These are phyloP conservation scores for Colletes latitarsis DNA, from an alignment of 1,140 invertebrate genomes.

Conservation along the genomic window DNA sequence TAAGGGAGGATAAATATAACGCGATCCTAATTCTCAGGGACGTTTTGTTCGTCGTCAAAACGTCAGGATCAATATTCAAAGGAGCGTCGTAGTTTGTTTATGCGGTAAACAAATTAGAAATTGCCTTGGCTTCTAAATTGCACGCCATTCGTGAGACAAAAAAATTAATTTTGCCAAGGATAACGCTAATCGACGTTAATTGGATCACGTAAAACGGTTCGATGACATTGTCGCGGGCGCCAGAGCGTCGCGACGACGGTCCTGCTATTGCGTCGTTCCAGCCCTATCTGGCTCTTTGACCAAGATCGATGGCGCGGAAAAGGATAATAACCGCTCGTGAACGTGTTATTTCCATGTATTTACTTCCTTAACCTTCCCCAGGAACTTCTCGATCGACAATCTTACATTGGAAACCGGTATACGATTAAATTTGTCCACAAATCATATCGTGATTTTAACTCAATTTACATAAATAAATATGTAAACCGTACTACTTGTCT, in stretches of 20 bases:
- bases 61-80: not conserved
- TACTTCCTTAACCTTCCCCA: slow-evolving; percentile 8
- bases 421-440: not conserved
- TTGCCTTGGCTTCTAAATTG: not conserved
- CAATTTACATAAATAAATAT: too few species aligned
- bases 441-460: too few species aligned
- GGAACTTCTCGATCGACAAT: not conserved
- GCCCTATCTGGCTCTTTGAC: slow-evolving; percentile 41
- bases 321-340: slow-evolving; percentile 48
- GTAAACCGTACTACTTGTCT: too few species aligned
- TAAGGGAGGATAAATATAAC: not conserved
- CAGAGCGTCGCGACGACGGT: slow-evolving; percentile 45
- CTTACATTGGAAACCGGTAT: not conserved
- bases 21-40: not conserved
- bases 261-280: slow-evolving; percentile 52
- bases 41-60: too few species aligned
- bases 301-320: slow-evolving; percentile 51
- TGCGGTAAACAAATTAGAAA: too few species aligned
- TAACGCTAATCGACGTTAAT: slow-evolving; percentile 6
- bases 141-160: too few species aligned
- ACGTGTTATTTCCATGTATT: not conserved
- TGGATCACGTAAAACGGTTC: not conserved
- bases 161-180: not conserved
- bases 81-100: not conserved
- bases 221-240: slow-evolving; percentile 27